Base-by-base conservation (phyloP, 2,888 invertebrate species). In the Sinhomidia bicolor region DNA sequence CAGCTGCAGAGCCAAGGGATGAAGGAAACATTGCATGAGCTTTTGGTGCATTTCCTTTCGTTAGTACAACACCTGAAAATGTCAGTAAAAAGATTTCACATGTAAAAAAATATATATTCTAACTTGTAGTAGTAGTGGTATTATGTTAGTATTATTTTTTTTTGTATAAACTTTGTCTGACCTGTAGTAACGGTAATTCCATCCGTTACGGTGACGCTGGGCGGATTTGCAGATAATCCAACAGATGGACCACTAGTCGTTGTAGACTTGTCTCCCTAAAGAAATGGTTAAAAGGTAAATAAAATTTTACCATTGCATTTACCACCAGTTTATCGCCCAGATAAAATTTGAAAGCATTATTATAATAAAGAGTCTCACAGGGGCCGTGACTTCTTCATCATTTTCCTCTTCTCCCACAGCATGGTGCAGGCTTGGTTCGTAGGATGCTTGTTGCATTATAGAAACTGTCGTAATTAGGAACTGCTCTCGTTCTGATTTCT, bases 401-500 rank as follows among this genome's bases (percentile, higher is more conserved):
- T 90, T 91, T n/a, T 88, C 91, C 7, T 92, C 92, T 17, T 92
- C 92, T 23, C 91, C 92, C 9, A 92, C 91, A 9, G 92, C 91
- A 80, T 92, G 92, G 71, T 92, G 92, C 2, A 92, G 88, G 76
- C 98, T 98, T 0, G 99, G 99, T 93, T 99, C 99, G 91, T 99
- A 96, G 0, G 99, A 99, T 0, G 99, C 99, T 94, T 98, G 98
- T 57, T 97, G 95, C 0, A 97, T 98, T 26, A 99, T 97, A 0
- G 99, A 98, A 92, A 99, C 98, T 0, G 98, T 98, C 2, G 99
- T 98, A 90, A 99, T 97, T 60, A 98, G 95, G 93, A 99, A 99
- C 92, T 98, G 98, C 93, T 99, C 99, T 14, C 99, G 94, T 93
- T 99, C 99, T n/a, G 96, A 96, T 7, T 98, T 95, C 93, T 98